Evolutionary conservation across 2,888 invertebrate species (phyloP).

Genomic region (Tipula unca): DNA sequence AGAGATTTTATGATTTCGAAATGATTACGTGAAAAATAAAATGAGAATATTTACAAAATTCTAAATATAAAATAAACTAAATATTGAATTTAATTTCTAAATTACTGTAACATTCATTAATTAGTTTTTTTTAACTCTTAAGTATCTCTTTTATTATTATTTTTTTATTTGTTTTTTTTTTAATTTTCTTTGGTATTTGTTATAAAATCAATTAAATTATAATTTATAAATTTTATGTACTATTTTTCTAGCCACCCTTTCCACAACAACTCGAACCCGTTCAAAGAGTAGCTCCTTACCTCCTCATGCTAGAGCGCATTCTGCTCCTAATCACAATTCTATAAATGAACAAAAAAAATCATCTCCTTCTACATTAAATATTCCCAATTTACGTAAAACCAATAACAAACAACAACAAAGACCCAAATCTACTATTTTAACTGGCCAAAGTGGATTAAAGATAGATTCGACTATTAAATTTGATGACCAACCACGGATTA

Average conservation of each 20-base stretch:
- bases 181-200: constrained; percentile 15
- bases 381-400: constrained; percentile 26
- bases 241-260: constrained; percentile 58
- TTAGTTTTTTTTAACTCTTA: not conserved
- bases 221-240: constrained; percentile 30
- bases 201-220: not conserved
- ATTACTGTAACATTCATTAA: not conserved
- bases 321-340: constrained; percentile 36
- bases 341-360: constrained; percentile 32
- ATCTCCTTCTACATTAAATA: constrained; percentile 28
- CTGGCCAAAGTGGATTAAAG: constrained; percentile 24
- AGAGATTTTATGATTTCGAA: not conserved
- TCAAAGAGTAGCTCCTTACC: constrained; percentile 55
- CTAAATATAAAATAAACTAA: not conserved
- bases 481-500: constrained; percentile 31
- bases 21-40: not conserved
- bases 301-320: constrained; percentile 41
- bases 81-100: not conserved
- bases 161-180: constrained; percentile 17
- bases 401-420: constrained; percentile 31
- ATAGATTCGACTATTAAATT: constrained; percentile 23
- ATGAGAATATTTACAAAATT: not conserved
- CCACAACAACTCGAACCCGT: constrained; percentile 64
- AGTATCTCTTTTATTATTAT: not conserved
- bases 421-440: constrained; percentile 33